Percentiles rank a stretch among this genome's conserved stretches.
These are phyloP conservation scores for Neomonachus schauinslandi DNA, from an alignment of 2,113 vertebrate species.

Conservation along the genomic window DNA sequence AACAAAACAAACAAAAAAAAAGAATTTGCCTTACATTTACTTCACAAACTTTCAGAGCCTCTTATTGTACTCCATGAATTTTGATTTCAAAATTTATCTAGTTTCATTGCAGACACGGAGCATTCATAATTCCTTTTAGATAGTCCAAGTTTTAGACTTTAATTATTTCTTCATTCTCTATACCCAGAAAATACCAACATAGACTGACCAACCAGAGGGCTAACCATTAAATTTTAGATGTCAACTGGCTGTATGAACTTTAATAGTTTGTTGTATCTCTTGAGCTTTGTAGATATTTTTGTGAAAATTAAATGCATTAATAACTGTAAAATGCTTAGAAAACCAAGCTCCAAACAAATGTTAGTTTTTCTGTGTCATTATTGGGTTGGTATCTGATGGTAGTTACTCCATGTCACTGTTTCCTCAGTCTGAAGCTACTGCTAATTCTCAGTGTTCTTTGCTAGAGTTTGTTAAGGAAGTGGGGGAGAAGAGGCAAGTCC, in stretches of 20 bases:
- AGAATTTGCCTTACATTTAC: neutral
- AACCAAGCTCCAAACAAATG: neutral
- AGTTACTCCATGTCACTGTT: neutral
- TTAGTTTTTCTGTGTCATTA: neutral
- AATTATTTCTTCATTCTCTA: conserved; percentile 32
- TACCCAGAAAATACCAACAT: neutral
- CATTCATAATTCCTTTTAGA: neutral
- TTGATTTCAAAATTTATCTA: neutral
- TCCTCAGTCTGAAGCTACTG: neutral
- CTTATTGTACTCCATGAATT: neutral
- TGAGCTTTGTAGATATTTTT: neutral
- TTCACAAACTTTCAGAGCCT: neutral
- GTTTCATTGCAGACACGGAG: neutral
- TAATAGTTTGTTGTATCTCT: neutral
- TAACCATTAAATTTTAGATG: neutral
- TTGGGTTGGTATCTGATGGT: neutral
- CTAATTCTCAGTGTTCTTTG: neutral
- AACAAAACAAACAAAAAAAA: neutral
- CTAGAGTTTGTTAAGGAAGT: neutral
- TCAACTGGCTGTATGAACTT: neutral
- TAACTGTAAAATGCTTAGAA: neutral
- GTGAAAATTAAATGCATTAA: neutral
- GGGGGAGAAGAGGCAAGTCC: neutral
- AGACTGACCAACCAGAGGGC: neutral
- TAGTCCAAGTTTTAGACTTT: neutral